Base-by-base conservation (phyloP, 2,888 invertebrate genomes). In the Helobdella robusta region DNA sequence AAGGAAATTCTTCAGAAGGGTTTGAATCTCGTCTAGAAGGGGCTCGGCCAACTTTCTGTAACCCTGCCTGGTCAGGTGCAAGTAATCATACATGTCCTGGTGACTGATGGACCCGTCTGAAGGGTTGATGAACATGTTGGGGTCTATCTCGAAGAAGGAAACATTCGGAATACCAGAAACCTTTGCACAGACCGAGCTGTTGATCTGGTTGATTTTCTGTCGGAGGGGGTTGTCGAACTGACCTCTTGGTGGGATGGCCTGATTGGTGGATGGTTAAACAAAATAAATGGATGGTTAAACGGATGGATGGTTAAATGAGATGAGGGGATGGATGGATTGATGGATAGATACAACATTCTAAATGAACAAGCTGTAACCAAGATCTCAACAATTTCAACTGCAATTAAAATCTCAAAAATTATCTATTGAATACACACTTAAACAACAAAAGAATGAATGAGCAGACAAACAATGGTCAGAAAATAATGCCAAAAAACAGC, bases 11-110 rank as follows among this genome's bases (percentile, higher is more conserved):
- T 71, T 72, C 48, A 72, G 66, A 28, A 70, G 62, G 20, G 73
- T 73, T 68, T 78, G 77, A 34, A 78, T 71, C 68, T 75, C 74
- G 25, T 79, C 78, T 46, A 77, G 68, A 5, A 79, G 68, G 0
- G 77, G 77, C 46, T 79, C 78, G 50, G 73, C 73, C 4, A 78
- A 67, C 80, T 91, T 91, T 75, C 85, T 84, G 79, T 89, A 89
- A 64, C 91, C 92, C 60, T 86, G 84, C 80, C 88, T 67, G 1
- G 90, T 91, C 67, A 91, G 84, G 75, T 90, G 87, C 60, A 91
- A 84, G 80, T 90, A 93, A 80, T 93, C 92, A 76, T 89, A 87
- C 89, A 93, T 89, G 77, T 92, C 91, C 75, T 87, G 87, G 76
- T 89, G 89, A 76, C 88, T 88, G 67, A 92, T 90, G 54, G 85